A percentile compares a stretch with the other conserved stretches of the same genome.
These are phyloP conservation scores for Seira ritae DNA, from an alignment of 2,888 invertebrate genomes.

Conservation along the genomic window DNA sequence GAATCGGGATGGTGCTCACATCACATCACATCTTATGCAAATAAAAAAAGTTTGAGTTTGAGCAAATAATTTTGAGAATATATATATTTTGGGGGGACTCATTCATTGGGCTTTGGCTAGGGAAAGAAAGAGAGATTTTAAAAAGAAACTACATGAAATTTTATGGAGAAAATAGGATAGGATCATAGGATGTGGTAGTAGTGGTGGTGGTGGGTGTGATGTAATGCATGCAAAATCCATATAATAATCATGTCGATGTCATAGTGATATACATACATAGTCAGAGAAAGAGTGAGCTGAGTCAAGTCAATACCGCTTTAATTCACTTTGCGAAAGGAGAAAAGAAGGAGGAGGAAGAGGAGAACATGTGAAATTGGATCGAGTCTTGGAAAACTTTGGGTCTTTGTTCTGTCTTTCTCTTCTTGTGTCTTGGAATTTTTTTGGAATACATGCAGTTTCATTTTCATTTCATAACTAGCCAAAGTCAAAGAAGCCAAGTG, in stretches of 20 bases:
- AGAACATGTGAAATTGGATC: slow-evolving; percentile 15
- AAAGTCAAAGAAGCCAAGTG: too few species aligned
- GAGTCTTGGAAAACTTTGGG: not conserved
- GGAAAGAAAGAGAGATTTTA: too few species aligned
- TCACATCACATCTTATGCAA: not conserved
- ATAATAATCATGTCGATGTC: not conserved
- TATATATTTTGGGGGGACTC: too few species aligned
- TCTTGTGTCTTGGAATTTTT: not conserved
- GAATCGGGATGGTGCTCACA: not conserved
- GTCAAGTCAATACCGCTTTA: not conserved
- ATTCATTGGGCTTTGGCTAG: not conserved
- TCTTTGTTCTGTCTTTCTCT: slow-evolving; percentile 4
- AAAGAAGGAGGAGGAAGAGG: not conserved
- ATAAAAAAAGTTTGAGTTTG: too few species aligned
- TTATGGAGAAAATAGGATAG: slow-evolving; percentile 37
- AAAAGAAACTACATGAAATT: slow-evolving; percentile 42
- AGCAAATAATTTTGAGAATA: too few species aligned
- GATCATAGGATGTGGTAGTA: too few species aligned
- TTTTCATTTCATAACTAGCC: slow-evolving; percentile 14
- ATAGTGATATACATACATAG: not conserved
- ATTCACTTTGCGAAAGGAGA: slow-evolving; percentile 3
- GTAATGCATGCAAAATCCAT: slow-evolving; percentile 3
- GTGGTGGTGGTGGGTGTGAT: too few species aligned
- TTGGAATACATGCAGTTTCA: not conserved
- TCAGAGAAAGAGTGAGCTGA: not conserved